Base-by-base conservation (phyloP, 1,140 invertebrate species). In the Idris sp. region DNA sequence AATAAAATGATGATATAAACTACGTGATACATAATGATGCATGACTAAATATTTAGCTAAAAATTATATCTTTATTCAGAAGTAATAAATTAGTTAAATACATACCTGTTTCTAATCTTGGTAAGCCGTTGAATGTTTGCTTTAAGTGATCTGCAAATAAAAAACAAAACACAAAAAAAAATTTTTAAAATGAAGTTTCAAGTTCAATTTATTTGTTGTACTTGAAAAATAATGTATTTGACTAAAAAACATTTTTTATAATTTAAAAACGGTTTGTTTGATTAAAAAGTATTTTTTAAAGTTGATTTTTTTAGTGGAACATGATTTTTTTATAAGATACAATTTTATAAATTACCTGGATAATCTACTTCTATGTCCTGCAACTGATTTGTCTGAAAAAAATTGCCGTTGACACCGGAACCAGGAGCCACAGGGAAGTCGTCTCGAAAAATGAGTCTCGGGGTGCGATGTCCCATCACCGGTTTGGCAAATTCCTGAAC, bases 391-490 rank as follows among this genome's bases (percentile, higher is more conserved):
- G 84, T 81, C 36, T 86, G 85, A 38, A 85, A 88, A 51, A 87
- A 85, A 3, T 79, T 84, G n/a, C 49, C 46, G 77, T 74, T 67
- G 35, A 71, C 71, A 6, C 76, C 78, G 15, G 79, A 79, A 5
- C 75, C 81, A 2, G 82, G 72, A 11, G 74, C 61, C 38, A 78
- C 62, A 28, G 84, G 77, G 75, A 82, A 86, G 14, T 88, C 86
- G 61, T 89, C 89, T 0, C 88, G 81, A 46, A 89, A 89, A 19
- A 89, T 89, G 1, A 89, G 67, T 30, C 89, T 64, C 0, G 88
- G 89, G 4, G 87, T 89, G 36, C 89, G 81, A 31, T 89, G 88
- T 0, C 84, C 85, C 87, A 89, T 88, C 8, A 88, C 84, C n/a
- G 88, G 87, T 19, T 81, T 79, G 4, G 74, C 40, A 36, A 79